These are phyloP conservation scores for Caenorhabditis imperialis DNA, from an alignment of 2,888 invertebrate species.

Conservation along the genomic window DNA sequence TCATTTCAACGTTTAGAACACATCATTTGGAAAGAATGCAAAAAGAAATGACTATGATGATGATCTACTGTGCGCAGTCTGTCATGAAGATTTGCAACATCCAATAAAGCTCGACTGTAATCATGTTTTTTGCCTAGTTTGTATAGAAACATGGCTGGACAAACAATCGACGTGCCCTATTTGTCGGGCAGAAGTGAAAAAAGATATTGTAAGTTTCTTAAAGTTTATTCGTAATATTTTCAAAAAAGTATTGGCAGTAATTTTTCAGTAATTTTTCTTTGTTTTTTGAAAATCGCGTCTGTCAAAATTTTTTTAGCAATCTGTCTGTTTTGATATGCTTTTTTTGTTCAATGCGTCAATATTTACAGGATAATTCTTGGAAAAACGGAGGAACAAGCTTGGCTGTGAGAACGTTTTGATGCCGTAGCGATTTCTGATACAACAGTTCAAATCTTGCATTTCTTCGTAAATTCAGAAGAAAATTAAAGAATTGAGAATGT, in stretches of 20 bases:
- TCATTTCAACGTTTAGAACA: constrained; percentile 25
- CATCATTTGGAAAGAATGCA: constrained; percentile 11
- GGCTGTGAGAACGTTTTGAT: constrained; percentile 26
- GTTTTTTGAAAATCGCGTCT: no score
- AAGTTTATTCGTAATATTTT: neutral
- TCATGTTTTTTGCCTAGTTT: constrained; percentile 72
- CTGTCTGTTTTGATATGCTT: neutral
- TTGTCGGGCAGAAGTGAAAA: constrained; percentile 62
- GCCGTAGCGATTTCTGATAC: no score
- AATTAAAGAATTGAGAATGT: no score
- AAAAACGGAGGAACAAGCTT: constrained; percentile 50
- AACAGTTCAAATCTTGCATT: no score
- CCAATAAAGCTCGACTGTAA: constrained; percentile 63
- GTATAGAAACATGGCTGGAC: constrained; percentile 74
- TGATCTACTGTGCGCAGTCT: constrained; percentile 30
- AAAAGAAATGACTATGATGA: constrained; percentile 8
- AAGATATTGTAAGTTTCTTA: constrained; percentile 37
- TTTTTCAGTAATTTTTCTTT: no score
- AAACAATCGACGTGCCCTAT: constrained; percentile 71
- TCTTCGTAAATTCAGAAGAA: no score
- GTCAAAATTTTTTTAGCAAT: no score
- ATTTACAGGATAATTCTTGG: constrained; percentile 45
- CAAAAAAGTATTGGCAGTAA: no score
- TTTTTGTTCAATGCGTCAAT: neutral
- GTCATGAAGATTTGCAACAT: constrained; percentile 24